Conservation (phyloP, 1,140 invertebrate genomes). For the Drosophila erecta region DNA sequence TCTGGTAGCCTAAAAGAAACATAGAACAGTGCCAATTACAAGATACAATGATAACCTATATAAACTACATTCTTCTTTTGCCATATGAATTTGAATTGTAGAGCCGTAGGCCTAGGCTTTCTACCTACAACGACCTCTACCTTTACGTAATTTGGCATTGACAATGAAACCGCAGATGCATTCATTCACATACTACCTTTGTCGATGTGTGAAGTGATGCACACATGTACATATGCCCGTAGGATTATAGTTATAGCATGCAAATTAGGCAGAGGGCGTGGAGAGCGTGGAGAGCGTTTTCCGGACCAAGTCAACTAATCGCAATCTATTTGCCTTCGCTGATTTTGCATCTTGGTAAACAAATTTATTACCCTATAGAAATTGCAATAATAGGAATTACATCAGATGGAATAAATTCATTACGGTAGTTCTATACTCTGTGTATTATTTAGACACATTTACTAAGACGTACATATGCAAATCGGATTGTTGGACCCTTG, state of each 20-base stretch:
- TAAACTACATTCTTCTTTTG: too few relatives aligned
- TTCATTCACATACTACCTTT: background rate
- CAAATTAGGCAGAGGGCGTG: too few relatives aligned
- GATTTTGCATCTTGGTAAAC: conserved; percentile 48
- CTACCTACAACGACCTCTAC: too few relatives aligned
- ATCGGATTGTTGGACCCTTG: conserved; percentile 4
- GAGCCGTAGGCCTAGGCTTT: too few relatives aligned
- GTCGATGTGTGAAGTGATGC: too few relatives aligned
- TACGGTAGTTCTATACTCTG: background rate
- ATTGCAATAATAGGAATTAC: conserved; percentile 57
- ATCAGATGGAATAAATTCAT: conserved; percentile 49
- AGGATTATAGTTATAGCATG: too few relatives aligned
- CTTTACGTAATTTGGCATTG: background rate
- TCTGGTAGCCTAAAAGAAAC: too few relatives aligned
- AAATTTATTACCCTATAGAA: conserved; percentile 32
- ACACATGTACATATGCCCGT: too few relatives aligned
- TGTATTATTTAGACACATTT: background rate
- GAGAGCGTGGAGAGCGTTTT: background rate
- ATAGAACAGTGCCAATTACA: too few relatives aligned
- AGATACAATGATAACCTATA: too few relatives aligned
- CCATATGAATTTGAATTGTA: too few relatives aligned
- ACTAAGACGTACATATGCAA: conserved; percentile 15
- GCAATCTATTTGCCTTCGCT: conserved; percentile 6
- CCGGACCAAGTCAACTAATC: background rate
- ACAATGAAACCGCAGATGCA: background rate